Evolutionary conservation across 2,888 invertebrate species (phyloP).

Genomic region (Pachydiplax longipennis): DNA sequence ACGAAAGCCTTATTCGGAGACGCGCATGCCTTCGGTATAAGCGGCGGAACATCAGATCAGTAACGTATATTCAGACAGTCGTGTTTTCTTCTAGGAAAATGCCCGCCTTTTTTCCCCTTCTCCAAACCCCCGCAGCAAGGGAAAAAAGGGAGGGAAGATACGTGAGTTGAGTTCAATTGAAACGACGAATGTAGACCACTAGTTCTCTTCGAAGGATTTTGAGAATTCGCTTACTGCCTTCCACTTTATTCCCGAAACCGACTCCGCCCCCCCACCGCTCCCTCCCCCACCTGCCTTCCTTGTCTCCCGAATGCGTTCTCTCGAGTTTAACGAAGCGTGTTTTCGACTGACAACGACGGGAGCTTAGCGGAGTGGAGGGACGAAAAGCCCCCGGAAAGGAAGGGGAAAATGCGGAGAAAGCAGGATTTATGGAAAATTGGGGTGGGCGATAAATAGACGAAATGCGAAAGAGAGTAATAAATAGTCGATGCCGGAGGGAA

Average conservation of each 20-base stretch:
- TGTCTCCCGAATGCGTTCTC: constrained; percentile 41
- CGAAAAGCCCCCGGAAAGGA: not conserved
- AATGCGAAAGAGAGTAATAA: not conserved
- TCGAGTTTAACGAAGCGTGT: constrained; percentile 41
- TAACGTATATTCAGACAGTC: not conserved
- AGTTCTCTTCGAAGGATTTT: constrained; percentile 20
- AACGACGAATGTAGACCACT: constrained; percentile 40
- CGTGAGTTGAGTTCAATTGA: constrained; percentile 35
- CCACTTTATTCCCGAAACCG: not conserved
- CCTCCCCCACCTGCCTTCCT: constrained; percentile 12
- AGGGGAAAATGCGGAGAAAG: not conserved
- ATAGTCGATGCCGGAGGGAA: too few species aligned
- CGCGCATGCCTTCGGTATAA: not conserved
- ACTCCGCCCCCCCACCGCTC: not conserved
- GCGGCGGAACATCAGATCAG: not conserved
- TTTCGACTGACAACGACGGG: constrained; percentile 44
- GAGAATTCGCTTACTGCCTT: constrained; percentile 36
- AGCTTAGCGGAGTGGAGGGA: not conserved
- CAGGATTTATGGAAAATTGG: not conserved
- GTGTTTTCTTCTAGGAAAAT: not conserved
- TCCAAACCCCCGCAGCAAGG: not conserved
- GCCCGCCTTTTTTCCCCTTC: not conserved
- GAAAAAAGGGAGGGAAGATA: not conserved
- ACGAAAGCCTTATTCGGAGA: too few species aligned
- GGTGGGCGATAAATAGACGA: not conserved